phyloP scores from a whole-genome alignment of 2,888 invertebrate genomes.

The Apodemia mormo region DNA sequence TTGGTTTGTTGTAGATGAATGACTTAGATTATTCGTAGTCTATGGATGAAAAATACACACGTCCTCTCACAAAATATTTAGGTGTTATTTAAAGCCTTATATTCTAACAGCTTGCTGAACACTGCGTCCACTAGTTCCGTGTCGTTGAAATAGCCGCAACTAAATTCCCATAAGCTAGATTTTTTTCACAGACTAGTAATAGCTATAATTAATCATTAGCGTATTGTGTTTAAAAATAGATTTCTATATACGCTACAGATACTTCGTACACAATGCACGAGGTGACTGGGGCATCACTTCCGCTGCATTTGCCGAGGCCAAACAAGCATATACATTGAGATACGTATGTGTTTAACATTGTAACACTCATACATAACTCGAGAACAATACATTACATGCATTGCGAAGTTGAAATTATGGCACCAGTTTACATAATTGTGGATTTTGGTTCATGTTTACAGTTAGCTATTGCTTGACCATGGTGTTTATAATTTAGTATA shows the following conservation, averaged over 20 bases:
- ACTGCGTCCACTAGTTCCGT: no score
- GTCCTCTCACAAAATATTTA: no score
- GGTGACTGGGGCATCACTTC: constrained; percentile 68
- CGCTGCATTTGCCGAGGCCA: constrained; percentile 47
- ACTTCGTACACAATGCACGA: constrained; percentile 59
- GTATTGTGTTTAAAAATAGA: constrained; percentile 36
- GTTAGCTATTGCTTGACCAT: not conserved
- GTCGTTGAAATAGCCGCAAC: no score
- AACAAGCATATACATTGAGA: constrained; percentile 29
- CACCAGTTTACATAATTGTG: constrained; percentile 27
- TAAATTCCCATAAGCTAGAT: not conserved
- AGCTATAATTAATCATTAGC: not conserved
- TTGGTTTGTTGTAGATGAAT: no score
- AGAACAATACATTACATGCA: constrained; percentile 29
- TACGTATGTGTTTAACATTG: constrained; percentile 8
- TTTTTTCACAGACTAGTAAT: not conserved
- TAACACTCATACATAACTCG: constrained; percentile 28
- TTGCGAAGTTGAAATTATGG: constrained; percentile 27
- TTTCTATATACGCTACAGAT: constrained; percentile 32
- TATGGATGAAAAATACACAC: no score
- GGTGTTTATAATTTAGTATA: not conserved
- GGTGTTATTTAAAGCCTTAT: no score
- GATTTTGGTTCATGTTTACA: constrained; percentile 11
- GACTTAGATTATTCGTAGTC: no score
- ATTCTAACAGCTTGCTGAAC: no score